Evolutionary conservation across 2,797 vertebrate species (phyloP), one percentile per base, ranked within the genome.

Genomic region (Coregonus suidteri): DNA sequence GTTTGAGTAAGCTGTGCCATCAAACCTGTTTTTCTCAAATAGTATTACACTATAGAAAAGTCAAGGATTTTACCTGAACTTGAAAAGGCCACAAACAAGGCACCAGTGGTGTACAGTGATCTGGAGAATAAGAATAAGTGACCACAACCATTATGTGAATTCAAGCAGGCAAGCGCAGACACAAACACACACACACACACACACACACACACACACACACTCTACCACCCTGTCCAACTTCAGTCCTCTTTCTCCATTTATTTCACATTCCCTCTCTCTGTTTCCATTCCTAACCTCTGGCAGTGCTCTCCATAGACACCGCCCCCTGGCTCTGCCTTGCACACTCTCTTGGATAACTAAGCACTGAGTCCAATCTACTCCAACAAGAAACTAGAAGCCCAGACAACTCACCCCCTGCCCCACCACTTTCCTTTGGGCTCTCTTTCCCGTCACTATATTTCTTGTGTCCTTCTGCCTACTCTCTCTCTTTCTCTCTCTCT

Each of bases 61-160:
- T 1, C 30, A 31, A 41, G 6, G 15, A n/a, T 56, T 91, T 92
- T 84, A 98, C 97, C 95, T 93, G 95, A 79, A 9, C 86, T 91
- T n/a, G 93, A 95, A 81, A 97, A 95, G 35, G 95, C 95, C 6
- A 98, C 79, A 71, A 94, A 90, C 77, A 98, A 83, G 0, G 93
- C 94, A 9, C 95, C 97, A 0, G 73, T 67, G 0, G 96, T 93
- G 85, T 97, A 97, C 52, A 96, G 79, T 52, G 76, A 91, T 92
- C 97, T 98, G 91, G 53, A 82, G 83, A 74, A 35, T 47, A 47
- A 47, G 7, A 47, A 47, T 47, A 47, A 47, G 41, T 47, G 41
- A 47, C 9, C 41, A 47, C 41, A 47, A 47, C 41, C 41, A 47
- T 47, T 2, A 47, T 47, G 41, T 47, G 41, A 47, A 47, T 9